Evolutionary conservation across 1,140 invertebrate species (phyloP), one percentile per base, ranked within the genome.

Genomic region (Zophobas atratus): DNA sequence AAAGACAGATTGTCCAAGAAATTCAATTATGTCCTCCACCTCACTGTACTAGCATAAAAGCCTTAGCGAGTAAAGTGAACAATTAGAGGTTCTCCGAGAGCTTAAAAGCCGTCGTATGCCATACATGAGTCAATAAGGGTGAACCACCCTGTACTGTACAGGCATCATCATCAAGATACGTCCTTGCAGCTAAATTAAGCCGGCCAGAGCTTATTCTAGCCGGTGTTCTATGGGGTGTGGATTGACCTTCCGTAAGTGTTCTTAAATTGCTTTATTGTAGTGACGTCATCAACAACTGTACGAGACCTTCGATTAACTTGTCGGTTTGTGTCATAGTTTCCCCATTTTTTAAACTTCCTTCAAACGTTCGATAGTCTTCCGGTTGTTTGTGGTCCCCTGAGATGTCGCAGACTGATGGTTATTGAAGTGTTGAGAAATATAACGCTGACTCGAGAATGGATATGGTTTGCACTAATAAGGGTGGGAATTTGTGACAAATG

Each of bases 391-490:
- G 36, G n/a, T 67, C 60, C 60, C 60, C 43, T 67, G 60, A 67
- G 60, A 67, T 67, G 8, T 67, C 39, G 39, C 60, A 67, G 60
- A 36, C 38, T 67, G 20, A 67, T 43, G 60, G 43, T 43, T 20
- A 55, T 34, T 8, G 60, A 32, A 36, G 60, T 41, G 60, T 43
- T 67, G 60, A 67, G 60, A 67, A 67, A 67, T 43, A 67, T 43
- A 43, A 43, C 39, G 38, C 60, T 67, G 60, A 67, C 60, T 43
- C 43, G 39, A 67, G 39, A 20, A 51, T 51, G n/a, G 4, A 51
- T 46, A 20, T 51, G 49, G 60, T 67, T 67, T 67, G 60, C 60
- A 67, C 60, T 67, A 67, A 67, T 67, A 67, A 67, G 60, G 60
- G 60, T 67, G 60, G 60, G 60, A 67, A 67, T 35, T 36, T 60